A percentile compares a stretch with the other conserved stretches of the same genome.
Conservation (phyloP, 2,113 vertebrate species). For the human region DNA sequence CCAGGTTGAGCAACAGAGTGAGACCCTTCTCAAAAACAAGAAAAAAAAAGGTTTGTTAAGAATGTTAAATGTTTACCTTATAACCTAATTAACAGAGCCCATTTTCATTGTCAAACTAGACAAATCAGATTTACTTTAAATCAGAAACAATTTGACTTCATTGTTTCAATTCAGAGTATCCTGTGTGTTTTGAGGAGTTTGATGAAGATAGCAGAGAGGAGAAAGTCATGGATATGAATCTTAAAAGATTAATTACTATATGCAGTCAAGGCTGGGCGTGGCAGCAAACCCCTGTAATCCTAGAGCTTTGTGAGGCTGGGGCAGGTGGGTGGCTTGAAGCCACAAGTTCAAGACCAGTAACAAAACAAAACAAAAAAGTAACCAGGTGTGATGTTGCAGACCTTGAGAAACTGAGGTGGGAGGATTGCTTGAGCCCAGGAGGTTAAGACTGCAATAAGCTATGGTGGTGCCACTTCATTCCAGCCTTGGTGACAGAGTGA, state of each 20-base stretch:
- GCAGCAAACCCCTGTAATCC: not conserved
- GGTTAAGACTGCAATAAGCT: not conserved
- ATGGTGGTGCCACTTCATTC: not conserved
- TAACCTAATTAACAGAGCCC: not conserved
- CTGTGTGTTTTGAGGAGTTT: not conserved
- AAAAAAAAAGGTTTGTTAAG: not conserved
- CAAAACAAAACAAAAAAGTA: not conserved
- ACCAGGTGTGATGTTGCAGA: not conserved
- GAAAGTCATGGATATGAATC: not conserved
- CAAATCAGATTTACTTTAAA: not conserved
- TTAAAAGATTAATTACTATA: constrained; percentile 25
- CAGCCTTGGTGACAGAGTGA: not conserved
- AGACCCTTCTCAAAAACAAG: too few species aligned
- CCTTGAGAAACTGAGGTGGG: not conserved
- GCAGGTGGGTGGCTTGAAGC: not conserved
- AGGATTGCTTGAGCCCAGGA: not conserved
- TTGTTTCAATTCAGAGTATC: constrained; percentile 13
- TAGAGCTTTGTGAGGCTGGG: not conserved
- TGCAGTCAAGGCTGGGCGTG: not conserved
- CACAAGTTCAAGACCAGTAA: not conserved
- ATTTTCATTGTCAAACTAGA: not conserved
- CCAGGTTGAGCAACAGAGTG: too few species aligned
- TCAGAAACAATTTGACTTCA: constrained; percentile 14
- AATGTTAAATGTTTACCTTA: not conserved
- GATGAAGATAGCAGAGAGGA: constrained; percentile 22